Percentiles rank a stretch among this genome's conserved stretches.
These are phyloP conservation scores for Ptiloglossa arizonensis DNA, from an alignment of 1,140 invertebrate genomes.

Conservation along the genomic window DNA sequence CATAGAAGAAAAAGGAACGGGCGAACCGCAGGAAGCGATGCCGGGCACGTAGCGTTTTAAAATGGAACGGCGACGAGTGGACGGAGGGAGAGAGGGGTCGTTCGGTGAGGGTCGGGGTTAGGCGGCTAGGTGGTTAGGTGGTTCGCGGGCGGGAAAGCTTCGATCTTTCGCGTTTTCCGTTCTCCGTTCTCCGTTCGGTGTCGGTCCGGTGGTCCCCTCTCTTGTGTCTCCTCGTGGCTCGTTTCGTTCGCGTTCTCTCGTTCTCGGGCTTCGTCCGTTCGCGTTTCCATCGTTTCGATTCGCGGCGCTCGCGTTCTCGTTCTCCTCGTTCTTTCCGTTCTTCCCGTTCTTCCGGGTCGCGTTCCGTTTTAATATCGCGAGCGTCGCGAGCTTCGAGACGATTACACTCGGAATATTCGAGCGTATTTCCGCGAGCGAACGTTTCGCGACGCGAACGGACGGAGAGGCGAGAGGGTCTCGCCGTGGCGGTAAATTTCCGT, in stretches of 20 bases:
- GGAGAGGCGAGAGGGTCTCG: neutral
- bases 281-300: constrained; percentile 27
- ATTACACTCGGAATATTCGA: neutral
- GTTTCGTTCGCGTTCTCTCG: neutral
- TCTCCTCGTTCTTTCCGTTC: neutral
- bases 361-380: constrained; percentile 37
- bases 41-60: constrained; percentile 74
- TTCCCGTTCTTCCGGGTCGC: neutral
- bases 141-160: constrained; percentile 51
- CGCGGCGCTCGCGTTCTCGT: neutral
- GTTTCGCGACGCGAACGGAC: neutral
- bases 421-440: neutral
- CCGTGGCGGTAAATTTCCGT: neutral
- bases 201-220: neutral
- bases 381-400: constrained; percentile 22
- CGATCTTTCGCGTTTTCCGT: constrained; percentile 35
- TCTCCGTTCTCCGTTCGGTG: constrained; percentile 29
- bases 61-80: constrained; percentile 60
- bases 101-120: too few species aligned
- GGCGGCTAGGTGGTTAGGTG: too few species aligned
- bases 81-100: neutral
- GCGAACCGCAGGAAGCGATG: constrained; percentile 65
- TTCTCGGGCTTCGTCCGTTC: neutral
- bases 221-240: constrained; percentile 16
- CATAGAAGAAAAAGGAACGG: constrained; percentile 55